These are phyloP conservation scores for Mastomys natalensis DNA, from an alignment of 2,113 vertebrate genomes.

Conservation along the genomic window DNA sequence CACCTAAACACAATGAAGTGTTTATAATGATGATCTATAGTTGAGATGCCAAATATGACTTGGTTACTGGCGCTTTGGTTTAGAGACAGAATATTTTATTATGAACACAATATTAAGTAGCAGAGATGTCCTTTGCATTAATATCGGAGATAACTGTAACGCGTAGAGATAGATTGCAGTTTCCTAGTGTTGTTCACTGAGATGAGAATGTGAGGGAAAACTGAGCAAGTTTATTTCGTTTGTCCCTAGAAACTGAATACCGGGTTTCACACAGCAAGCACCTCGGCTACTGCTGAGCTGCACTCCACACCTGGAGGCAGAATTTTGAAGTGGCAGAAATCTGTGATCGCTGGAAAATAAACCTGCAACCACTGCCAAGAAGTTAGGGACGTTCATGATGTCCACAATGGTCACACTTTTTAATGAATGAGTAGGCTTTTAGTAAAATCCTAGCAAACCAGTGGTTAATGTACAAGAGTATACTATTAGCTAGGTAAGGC, in stretches of 20 bases:
- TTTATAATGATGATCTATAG: slow-evolving; percentile 72
- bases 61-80: slow-evolving; percentile 70
- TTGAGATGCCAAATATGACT: slow-evolving; percentile 64
- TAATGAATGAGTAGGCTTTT: not conserved
- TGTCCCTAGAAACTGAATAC: not conserved
- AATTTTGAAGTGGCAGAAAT: not conserved
- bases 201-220: not conserved
- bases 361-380: not conserved
- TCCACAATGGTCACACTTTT: not conserved
- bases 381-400: not conserved
- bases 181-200: not conserved
- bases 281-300: not conserved
- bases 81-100: slow-evolving; percentile 66
- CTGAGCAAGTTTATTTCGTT: not conserved
- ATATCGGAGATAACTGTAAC: not conserved
- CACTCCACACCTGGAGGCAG: not conserved
- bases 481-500: not conserved
- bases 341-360: not conserved
- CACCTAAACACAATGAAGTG: slow-evolving; percentile 71
- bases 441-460: not conserved
- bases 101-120: slow-evolving; percentile 60
- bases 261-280: not conserved
- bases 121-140: slow-evolving; percentile 38
- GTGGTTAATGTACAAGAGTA: not conserved
- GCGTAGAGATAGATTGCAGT: not conserved